Evolutionary conservation across 1,140 invertebrate genomes (phyloP), one percentile per base, ranked within the genome.

Genomic region (Ganaspis sp.): DNA sequence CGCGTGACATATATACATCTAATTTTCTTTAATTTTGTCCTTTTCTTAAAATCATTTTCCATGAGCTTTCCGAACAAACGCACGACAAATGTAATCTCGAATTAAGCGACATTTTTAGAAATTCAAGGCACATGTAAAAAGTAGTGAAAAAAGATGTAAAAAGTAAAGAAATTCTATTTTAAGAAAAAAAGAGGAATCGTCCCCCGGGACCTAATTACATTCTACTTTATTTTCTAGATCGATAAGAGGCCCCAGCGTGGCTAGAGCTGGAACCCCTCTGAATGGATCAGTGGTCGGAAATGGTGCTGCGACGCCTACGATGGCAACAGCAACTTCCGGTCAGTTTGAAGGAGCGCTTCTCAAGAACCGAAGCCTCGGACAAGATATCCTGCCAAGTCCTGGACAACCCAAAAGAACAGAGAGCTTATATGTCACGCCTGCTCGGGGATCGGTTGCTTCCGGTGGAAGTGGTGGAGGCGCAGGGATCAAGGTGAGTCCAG

Each of bases 321-420:
- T 82, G 9, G 26, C 74, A 3, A 74, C 72, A 21, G 81, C 83
- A 37, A 90, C 88, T 45, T 87, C 89, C 49, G 87, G 81, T 70
- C 85, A 95, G 49, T 96, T 96, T 87, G 96, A 97, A 85, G 96
- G 96, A 69, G 94, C 95, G 21, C 92, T 96, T 73, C 85, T 97
- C 79, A 93, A 95, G 85, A 96, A 97, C 87, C 92, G 95, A 81
- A 94, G 92, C 74, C 92, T 97, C 69, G 96, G 95, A 58, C 96
- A 97, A 91, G 96, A 97, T 87, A 97, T 97, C 87, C 94, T 96
- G 84, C 95, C 96, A 40, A 96, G 96, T 83, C 94, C 93, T 72
- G 94, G 94, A 78, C 96, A 97, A 87, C 96, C 96, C 45, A 97
- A 97, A 88, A 92, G 97, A 81, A 98, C 97, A 70, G 97, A 98